Evolutionary conservation across 1,140 invertebrate genomes (phyloP).

Genomic region (Anastatus disparis): DNA sequence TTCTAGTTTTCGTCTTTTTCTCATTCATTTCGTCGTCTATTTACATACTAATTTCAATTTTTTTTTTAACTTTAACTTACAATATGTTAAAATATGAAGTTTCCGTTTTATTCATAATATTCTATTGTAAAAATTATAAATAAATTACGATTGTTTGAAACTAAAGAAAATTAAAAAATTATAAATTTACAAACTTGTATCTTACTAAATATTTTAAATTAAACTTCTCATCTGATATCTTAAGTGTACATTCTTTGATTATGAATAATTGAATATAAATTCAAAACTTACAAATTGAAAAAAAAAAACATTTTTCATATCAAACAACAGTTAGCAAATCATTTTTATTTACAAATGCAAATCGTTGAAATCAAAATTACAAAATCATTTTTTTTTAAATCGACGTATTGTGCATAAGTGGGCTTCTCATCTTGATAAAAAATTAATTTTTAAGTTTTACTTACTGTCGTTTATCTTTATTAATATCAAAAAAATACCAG

Average conservation of each 20-base stretch:
- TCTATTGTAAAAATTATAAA: constrained; percentile 33
- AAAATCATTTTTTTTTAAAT: constrained; percentile 31
- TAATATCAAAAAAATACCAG: constrained; percentile 42
- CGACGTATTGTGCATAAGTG: constrained; percentile 26
- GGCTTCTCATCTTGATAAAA: constrained; percentile 33
- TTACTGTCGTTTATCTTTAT: constrained; percentile 41
- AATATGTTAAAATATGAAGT: constrained; percentile 31
- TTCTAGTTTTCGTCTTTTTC: constrained; percentile 30
- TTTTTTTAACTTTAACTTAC: constrained; percentile 24
- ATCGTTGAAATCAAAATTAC: constrained; percentile 41
- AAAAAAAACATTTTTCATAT: constrained; percentile 24
- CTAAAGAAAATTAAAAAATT: constrained; percentile 27
- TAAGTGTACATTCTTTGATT: constrained; percentile 30
- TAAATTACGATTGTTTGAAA: constrained; percentile 31
- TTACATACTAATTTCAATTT: constrained; percentile 36
- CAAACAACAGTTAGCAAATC: constrained; percentile 33
- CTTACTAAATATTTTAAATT: constrained; percentile 31
- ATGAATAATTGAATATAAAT: constrained; percentile 15
- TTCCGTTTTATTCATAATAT: constrained; percentile 22
- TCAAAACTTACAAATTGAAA: constrained; percentile 15
- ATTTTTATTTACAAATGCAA: constrained; percentile 41
- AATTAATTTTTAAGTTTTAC: constrained; percentile 36
- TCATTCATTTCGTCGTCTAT: constrained; percentile 33
- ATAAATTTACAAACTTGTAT: constrained; percentile 34
- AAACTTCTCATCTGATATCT: constrained; percentile 14